Evolutionary conservation across 2,797 vertebrate genomes (phyloP).

Genomic region (Danio albolineatus): DNA sequence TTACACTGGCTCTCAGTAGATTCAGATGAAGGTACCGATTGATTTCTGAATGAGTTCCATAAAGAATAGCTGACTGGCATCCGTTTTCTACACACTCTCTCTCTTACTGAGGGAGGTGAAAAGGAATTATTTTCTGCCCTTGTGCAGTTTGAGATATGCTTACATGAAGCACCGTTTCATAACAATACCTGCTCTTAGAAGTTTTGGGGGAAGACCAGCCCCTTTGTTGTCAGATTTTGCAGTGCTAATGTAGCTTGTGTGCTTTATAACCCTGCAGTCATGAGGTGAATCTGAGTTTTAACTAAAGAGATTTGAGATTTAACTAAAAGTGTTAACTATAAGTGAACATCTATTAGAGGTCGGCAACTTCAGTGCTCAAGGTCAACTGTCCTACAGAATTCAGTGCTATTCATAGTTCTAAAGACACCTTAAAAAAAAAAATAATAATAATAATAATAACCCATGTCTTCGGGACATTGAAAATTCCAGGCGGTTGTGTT

Average conservation of each 20-base stretch:
- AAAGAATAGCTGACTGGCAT: constrained; percentile 11
- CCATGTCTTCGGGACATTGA: too few species aligned
- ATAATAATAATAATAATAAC: too few species aligned
- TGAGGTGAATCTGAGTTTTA: neutral
- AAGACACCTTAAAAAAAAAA: too few species aligned
- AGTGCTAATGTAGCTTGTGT: neutral
- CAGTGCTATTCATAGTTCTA: too few species aligned
- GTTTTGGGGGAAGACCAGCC: neutral
- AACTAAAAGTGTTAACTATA: too few species aligned
- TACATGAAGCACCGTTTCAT: neutral
- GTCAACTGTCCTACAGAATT: too few species aligned
- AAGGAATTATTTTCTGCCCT: neutral
- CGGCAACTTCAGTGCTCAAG: neutral
- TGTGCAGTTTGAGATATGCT: neutral
- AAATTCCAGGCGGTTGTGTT: too few species aligned
- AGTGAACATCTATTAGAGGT: neutral
- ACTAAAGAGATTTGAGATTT: neutral
- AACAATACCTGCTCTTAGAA: neutral
- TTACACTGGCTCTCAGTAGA: neutral
- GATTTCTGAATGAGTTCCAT: constrained; percentile 25
- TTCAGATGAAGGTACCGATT: constrained; percentile 14
- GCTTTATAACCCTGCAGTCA: neutral
- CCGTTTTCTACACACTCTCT: neutral
- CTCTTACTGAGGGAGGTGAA: neutral
- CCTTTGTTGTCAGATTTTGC: neutral